Conservation (phyloP, 1,140 invertebrate species). For the Chrysomallon squamiferum region DNA sequence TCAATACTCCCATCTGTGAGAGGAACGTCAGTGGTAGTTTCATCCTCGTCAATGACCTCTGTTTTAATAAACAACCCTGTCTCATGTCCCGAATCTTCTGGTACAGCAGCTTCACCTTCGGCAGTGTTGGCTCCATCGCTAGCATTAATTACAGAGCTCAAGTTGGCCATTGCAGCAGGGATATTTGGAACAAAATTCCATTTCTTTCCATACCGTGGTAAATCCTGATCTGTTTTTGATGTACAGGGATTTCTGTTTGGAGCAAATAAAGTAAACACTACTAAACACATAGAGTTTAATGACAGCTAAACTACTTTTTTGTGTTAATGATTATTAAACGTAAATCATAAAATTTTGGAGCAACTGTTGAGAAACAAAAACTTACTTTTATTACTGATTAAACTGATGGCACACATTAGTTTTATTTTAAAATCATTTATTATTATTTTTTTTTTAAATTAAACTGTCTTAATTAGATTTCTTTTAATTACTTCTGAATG, state of each 20-base stretch:
- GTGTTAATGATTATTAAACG: too few relatives aligned
- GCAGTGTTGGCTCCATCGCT: conserved; percentile 5
- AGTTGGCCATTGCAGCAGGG: conserved; percentile 25
- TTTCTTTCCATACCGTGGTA: conserved; percentile 57
- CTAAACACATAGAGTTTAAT: too few relatives aligned
- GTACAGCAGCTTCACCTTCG: neutral
- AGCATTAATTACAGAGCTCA: neutral
- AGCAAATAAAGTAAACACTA: too few relatives aligned
- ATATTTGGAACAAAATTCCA: conserved; percentile 44
- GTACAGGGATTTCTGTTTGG: conserved; percentile 57
- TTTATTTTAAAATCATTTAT: too few relatives aligned
- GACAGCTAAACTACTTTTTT: too few relatives aligned
- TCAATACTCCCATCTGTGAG: neutral
- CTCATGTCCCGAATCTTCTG: conserved; percentile 1
- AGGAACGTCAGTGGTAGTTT: conserved; percentile 10
- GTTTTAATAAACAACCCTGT: conserved; percentile 1
- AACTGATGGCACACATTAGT: too few relatives aligned
- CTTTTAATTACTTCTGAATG: too few relatives aligned
- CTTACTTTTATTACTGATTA: too few relatives aligned
- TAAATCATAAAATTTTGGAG: too few relatives aligned
- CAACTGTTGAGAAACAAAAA: too few relatives aligned
- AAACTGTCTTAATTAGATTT: too few relatives aligned
- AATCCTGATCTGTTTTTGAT: conserved; percentile 49
- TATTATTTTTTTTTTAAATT: too few relatives aligned
- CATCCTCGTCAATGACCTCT: conserved; percentile 9